These are phyloP conservation scores for Hydractinia echinata DNA, from an alignment of 30 jellyfish, hydroid and myxozoan species.

Conservation along the genomic window DNA sequence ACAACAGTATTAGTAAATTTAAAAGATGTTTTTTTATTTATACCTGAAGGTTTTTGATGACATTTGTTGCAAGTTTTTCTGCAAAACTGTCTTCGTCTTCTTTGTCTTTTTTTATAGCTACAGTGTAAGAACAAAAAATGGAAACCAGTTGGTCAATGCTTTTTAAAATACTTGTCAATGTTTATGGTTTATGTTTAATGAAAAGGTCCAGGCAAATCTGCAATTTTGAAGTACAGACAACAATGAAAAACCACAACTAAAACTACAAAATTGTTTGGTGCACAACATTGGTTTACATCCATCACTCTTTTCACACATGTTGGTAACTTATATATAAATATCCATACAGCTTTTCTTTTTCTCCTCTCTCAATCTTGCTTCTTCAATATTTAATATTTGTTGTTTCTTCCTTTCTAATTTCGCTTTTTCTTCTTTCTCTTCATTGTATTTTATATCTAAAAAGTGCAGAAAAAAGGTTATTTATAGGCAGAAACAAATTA, in stretches of 20 bases:
- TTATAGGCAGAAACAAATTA: not conserved
- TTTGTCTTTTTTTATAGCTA: constrained; percentile 36
- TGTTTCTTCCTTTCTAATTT: constrained; percentile 54
- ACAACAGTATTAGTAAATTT: no score
- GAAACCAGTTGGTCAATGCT: no score
- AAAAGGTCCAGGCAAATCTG: no score
- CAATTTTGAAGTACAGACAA: no score
- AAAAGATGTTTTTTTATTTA: not conserved
- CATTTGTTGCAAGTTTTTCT: constrained; percentile 92
- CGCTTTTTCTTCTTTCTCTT: constrained; percentile 56
- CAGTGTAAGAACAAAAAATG: not conserved
- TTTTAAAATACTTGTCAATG: no score
- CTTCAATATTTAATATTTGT: constrained; percentile 80
- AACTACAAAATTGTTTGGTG: not conserved
- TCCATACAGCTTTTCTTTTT: constrained; percentile 54
- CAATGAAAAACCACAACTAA: no score
- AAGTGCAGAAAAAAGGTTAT: not conserved
- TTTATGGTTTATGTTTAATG: no score
- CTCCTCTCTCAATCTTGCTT: constrained; percentile 74
- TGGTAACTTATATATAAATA: no score
- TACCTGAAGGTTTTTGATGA: constrained; percentile 82
- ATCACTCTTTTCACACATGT: no score
- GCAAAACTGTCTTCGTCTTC: constrained; percentile 75
- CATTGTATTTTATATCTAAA: constrained; percentile 66
- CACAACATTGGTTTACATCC: no score